Conservation (phyloP, 2,888 invertebrate genomes). For the Trichopria drosophilae region DNA sequence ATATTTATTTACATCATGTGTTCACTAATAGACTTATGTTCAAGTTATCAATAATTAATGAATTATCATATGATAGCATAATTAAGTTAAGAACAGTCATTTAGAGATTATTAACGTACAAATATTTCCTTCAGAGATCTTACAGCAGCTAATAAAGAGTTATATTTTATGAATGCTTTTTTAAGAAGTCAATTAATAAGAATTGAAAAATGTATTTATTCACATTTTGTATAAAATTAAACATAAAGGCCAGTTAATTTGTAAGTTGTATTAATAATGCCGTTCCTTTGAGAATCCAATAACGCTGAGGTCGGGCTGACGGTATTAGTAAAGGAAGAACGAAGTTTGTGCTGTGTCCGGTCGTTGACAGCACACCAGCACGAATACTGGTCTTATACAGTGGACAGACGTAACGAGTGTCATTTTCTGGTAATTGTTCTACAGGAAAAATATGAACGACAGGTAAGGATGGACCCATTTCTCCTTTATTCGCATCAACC, state of each 20-base stretch:
- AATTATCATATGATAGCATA: too few relatives aligned
- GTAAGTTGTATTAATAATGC: slow-evolving; percentile 82
- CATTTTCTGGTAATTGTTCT: slow-evolving; percentile 64
- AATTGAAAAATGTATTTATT: too few relatives aligned
- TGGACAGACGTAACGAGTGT: slow-evolving; percentile 73
- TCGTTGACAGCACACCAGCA: slow-evolving; percentile 85
- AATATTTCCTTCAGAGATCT: too few relatives aligned
- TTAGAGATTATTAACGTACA: too few relatives aligned
- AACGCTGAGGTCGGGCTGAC: slow-evolving; percentile 67
- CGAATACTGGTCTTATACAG: slow-evolving; percentile 87
- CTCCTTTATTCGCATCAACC: slow-evolving; percentile 78
- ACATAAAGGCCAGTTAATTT: slow-evolving; percentile 60
- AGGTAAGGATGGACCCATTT: slow-evolving; percentile 76
- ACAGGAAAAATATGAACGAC: slow-evolving; percentile 71
- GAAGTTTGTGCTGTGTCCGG: slow-evolving; percentile 92
- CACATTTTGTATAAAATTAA: too few relatives aligned
- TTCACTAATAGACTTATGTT: too few relatives aligned
- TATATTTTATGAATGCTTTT: too few relatives aligned
- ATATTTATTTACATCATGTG: too few relatives aligned
- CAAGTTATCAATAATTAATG: too few relatives aligned
- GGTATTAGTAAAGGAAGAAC: slow-evolving; percentile 78
- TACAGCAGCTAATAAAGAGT: too few relatives aligned
- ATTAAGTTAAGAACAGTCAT: too few relatives aligned
- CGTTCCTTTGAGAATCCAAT: slow-evolving; percentile 88
- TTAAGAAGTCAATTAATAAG: too few relatives aligned